A percentile compares a stretch with the other conserved stretches of the same genome.
Evolutionary conservation across 2,888 invertebrate species (phyloP).

Genomic region (Pristionchus entomophagus): DNA sequence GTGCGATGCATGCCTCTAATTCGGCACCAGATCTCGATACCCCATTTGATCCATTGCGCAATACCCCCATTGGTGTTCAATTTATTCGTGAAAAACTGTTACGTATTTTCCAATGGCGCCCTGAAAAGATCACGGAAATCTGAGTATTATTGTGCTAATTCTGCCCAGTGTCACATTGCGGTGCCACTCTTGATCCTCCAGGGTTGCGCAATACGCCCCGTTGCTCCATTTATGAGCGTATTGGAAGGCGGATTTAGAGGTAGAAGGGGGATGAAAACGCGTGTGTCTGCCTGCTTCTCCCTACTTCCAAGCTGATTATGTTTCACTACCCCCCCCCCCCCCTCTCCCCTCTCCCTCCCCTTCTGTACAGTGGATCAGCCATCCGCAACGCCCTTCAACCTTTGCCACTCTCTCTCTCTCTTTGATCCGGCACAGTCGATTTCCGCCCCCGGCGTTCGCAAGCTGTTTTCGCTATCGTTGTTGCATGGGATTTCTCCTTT

Average conservation of each 20-base stretch:
- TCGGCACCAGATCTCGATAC: too few species aligned
- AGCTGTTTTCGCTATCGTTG: not conserved
- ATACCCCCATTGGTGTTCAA: too few species aligned
- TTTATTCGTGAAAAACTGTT: too few species aligned
- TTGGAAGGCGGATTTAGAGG: not conserved
- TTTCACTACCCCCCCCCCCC: slow-evolving; percentile 10
- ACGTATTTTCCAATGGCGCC: too few species aligned
- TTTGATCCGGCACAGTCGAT: too few species aligned
- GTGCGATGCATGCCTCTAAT: too few species aligned
- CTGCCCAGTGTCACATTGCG: too few species aligned
- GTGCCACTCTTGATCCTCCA: not conserved
- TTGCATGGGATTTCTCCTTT: too few species aligned
- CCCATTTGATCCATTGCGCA: too few species aligned
- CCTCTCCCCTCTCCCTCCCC: not conserved
- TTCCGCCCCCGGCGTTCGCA: not conserved
- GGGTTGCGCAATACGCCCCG: not conserved
- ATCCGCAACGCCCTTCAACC: slow-evolving; percentile 1
- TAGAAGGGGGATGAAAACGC: not conserved
- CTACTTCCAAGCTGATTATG: slow-evolving; percentile 15
- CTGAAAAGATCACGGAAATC: too few species aligned
- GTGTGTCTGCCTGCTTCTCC: not conserved
- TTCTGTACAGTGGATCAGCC: not conserved
- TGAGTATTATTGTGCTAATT: too few species aligned
- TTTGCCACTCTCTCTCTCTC: not conserved
- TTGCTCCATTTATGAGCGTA: slow-evolving; percentile 8